Conservation (phyloP, 2,888 invertebrate genomes). For the Drosophila emarginata region DNA sequence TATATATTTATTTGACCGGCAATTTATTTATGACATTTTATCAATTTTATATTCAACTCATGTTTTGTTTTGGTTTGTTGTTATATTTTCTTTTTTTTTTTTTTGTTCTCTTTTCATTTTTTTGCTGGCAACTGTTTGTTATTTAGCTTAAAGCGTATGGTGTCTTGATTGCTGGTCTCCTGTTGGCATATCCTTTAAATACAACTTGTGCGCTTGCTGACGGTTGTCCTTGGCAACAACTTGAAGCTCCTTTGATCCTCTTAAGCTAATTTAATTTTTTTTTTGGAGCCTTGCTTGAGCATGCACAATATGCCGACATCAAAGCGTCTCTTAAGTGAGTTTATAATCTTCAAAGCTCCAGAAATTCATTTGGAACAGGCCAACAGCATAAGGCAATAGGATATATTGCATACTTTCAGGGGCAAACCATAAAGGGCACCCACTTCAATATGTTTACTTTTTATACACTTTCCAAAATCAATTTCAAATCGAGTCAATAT, state of each 20-base stretch:
- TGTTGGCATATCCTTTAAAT: constrained; percentile 81
- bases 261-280: constrained; percentile 65
- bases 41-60: constrained; percentile 42
- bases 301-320: constrained; percentile 65
- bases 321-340: constrained; percentile 77
- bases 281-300: constrained; percentile 47
- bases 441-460: not conserved
- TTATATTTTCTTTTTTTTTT: too few species aligned
- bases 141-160: constrained; percentile 16
- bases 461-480: not conserved
- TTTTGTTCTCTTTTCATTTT: not conserved
- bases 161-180: constrained; percentile 67
- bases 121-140: constrained; percentile 8
- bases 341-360: constrained; percentile 81
- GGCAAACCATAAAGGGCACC: not conserved
- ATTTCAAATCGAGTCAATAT: not conserved
- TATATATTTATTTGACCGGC: constrained; percentile 65
- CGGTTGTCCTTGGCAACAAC: constrained; percentile 26
- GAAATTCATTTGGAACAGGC: constrained; percentile 80
- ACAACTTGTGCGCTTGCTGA: constrained; percentile 71
- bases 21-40: constrained; percentile 69
- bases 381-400: constrained; percentile 51
- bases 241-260: constrained; percentile 67
- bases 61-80: constrained; percentile 24
- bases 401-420: constrained; percentile 37